These are phyloP conservation scores for Hepsetus odoe DNA, from an alignment of 2,113 vertebrate genomes.

Conservation along the genomic window DNA sequence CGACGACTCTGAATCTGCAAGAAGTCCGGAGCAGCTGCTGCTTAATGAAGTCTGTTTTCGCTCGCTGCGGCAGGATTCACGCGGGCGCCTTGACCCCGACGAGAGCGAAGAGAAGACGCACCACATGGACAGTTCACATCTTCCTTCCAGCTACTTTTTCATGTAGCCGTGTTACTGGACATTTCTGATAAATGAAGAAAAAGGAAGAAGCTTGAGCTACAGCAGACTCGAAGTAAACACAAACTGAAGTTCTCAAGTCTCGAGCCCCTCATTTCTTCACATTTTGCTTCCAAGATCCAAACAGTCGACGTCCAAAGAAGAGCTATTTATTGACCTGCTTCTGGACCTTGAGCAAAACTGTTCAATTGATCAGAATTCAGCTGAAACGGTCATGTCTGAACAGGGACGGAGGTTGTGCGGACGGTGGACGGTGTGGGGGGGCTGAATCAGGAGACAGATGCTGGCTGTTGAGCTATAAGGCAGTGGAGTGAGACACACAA, in stretches of 20 bases:
- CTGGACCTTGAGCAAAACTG: too few species aligned
- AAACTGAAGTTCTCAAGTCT: too few species aligned
- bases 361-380: too few species aligned
- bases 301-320: too few species aligned
- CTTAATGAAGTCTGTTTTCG: slow-evolving; percentile 44
- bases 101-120: not conserved
- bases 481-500: slow-evolving; percentile 6
- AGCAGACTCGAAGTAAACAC: too few species aligned
- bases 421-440: not conserved
- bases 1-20: slow-evolving; percentile 23
- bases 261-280: too few species aligned
- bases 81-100: not conserved
- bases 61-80: slow-evolving; percentile 45
- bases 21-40: slow-evolving; percentile 35
- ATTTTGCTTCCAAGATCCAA: too few species aligned
- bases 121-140: slow-evolving; percentile 17
- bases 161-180: not conserved
- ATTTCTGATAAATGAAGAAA: not conserved
- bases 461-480: slow-evolving; percentile 31
- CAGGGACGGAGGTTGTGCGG: too few species aligned
- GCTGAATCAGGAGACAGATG: slow-evolving; percentile 36
- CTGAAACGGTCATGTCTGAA: not conserved
- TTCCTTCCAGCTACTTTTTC: not conserved
- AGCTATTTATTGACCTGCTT: too few species aligned
- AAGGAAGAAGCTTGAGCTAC: not conserved